A percentile compares a stretch with the other conserved stretches of the same genome.
Evolutionary conservation across 2,113 vertebrate species (phyloP).

Genomic region (Odobenus rosmarus): DNA sequence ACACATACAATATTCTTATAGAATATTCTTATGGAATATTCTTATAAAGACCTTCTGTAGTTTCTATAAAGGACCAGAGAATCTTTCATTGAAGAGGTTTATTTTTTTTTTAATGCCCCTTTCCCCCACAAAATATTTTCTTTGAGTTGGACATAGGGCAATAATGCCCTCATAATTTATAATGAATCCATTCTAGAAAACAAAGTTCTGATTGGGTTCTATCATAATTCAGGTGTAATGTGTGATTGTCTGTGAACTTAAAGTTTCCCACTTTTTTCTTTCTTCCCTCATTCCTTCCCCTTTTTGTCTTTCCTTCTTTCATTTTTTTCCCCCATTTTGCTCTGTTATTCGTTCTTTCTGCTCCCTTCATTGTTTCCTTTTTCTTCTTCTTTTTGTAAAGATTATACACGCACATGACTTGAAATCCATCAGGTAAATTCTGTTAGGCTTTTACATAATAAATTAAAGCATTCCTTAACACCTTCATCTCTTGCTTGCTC

Average conservation of each 20-base stretch:
- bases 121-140: not conserved
- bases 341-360: not conserved
- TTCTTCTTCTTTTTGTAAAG: not conserved
- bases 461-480: not conserved
- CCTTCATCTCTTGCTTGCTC: not conserved
- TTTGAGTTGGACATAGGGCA: not conserved
- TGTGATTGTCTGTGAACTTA: not conserved
- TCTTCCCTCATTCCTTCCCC: not conserved
- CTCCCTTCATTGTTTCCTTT: not conserved
- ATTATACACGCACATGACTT: not conserved
- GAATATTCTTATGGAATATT: not conserved
- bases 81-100: not conserved
- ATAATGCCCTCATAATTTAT: not conserved
- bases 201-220: not conserved
- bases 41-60: not conserved
- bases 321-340: not conserved
- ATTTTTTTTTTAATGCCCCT: not conserved
- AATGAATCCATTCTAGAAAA: constrained; percentile 16
- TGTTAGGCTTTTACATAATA: not conserved
- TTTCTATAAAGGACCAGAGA: constrained; percentile 28
- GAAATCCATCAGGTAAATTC: not conserved
- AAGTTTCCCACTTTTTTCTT: not conserved
- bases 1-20: not conserved
- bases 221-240: not conserved
- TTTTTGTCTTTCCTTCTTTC: not conserved